A percentile compares a stretch with the other conserved stretches of the same genome.
Evolutionary conservation across 2,113 vertebrate genomes (phyloP).

Genomic region (Protobothrops mucrosquamatus): DNA sequence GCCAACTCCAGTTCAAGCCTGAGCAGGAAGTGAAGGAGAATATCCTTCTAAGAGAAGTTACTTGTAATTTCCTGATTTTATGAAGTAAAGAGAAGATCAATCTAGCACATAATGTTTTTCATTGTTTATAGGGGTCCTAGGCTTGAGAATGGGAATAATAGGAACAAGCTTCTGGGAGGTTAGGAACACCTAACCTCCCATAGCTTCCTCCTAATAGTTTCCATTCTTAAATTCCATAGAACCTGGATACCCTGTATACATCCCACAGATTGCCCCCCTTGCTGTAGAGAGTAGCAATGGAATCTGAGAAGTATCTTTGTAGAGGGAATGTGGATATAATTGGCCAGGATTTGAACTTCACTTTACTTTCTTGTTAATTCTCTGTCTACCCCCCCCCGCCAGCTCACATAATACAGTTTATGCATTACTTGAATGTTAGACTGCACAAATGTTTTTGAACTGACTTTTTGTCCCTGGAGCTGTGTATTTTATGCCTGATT

Average conservation of each 20-base stretch:
- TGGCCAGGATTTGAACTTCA: not conserved
- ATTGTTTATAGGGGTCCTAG: not conserved
- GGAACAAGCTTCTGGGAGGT: not conserved
- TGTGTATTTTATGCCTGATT: not conserved
- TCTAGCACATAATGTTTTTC: not conserved
- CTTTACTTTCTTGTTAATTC: not conserved
- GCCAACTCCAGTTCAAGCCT: too few species aligned
- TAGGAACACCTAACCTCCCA: not conserved
- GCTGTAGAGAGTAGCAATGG: not conserved
- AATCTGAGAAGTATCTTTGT: not conserved
- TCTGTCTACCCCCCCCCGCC: not conserved
- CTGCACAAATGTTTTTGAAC: not conserved
- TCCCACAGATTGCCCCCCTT: not conserved
- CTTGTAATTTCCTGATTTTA: not conserved
- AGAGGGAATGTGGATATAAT: not conserved
- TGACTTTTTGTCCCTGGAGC: not conserved
- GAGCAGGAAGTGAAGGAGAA: too few species aligned
- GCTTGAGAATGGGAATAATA: not conserved
- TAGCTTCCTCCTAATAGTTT: not conserved
- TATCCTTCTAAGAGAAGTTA: not conserved
- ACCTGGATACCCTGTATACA: not conserved
- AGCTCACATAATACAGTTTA: not conserved
- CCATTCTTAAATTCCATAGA: not conserved
- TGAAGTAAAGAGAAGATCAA: not conserved
- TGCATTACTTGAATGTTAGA: not conserved